Evolutionary conservation across 1,140 invertebrate genomes (phyloP).

Genomic region (Eriocheir sinensis): DNA sequence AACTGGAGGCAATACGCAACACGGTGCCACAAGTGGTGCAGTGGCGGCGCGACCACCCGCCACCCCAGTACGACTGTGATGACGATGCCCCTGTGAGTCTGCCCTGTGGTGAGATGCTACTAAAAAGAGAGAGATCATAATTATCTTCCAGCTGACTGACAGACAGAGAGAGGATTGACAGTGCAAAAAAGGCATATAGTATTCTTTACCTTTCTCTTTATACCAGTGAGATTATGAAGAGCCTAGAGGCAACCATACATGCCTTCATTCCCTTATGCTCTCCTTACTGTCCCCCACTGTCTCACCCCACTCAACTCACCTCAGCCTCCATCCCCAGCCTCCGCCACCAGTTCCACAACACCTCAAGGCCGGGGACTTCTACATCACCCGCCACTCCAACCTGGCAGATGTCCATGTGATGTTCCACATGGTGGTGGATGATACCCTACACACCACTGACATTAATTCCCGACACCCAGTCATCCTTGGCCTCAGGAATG

Average conservation of each 20-base stretch:
- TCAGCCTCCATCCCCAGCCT: neutral
- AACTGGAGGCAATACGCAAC: slow-evolving; percentile 90
- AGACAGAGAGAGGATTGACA: too few species aligned
- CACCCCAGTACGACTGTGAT: slow-evolving; percentile 67
- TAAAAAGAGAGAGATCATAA: too few species aligned
- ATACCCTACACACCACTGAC: slow-evolving; percentile 85
- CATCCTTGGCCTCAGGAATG: slow-evolving; percentile 97
- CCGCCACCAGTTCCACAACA: slow-evolving; percentile 62
- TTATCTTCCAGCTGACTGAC: too few species aligned
- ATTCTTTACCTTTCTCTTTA: too few species aligned
- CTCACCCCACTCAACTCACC: neutral
- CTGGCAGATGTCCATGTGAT: slow-evolving; percentile 96
- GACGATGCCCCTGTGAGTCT: slow-evolving; percentile 58
- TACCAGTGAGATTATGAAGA: too few species aligned
- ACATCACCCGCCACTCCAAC: slow-evolving; percentile 97
- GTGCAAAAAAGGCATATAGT: too few species aligned
- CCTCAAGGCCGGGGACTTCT: slow-evolving; percentile 91
- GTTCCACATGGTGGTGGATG: slow-evolving; percentile 96
- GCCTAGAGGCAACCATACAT: too few species aligned
- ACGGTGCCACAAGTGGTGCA: slow-evolving; percentile 73
- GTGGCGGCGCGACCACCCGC: slow-evolving; percentile 57
- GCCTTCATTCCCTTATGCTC: too few species aligned
- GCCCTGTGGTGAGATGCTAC: neutral
- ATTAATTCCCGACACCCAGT: slow-evolving; percentile 97
- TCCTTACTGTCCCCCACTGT: neutral